Conservation (phyloP, 2,888 invertebrate genomes). For the Hyposoter dolosus region DNA sequence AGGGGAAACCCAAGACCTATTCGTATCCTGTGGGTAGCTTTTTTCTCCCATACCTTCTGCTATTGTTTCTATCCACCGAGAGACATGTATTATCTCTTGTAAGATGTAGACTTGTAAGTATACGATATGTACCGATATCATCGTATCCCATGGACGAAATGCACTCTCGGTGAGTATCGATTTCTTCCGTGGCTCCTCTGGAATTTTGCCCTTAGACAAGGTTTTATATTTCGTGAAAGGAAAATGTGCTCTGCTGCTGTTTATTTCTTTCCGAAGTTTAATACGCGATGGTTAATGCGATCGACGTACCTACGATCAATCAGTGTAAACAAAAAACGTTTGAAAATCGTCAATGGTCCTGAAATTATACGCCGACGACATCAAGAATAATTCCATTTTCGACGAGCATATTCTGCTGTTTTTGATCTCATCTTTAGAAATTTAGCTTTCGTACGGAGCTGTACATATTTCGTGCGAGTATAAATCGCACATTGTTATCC, state of each 20-base stretch:
- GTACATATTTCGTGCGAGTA: not conserved
- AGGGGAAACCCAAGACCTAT: constrained; percentile 56
- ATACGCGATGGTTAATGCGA: not conserved
- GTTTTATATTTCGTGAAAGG: constrained; percentile 42
- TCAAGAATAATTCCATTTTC: not conserved
- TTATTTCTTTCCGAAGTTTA: not conserved
- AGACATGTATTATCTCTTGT: constrained; percentile 14
- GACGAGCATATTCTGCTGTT: not conserved
- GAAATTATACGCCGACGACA: not conserved
- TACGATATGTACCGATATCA: constrained; percentile 35
- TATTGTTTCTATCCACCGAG: constrained; percentile 26
- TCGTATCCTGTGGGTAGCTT: constrained; percentile 8
- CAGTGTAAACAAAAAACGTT: not conserved
- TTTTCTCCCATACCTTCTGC: constrained; percentile 8
- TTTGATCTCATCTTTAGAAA: not conserved
- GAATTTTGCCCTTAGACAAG: constrained; percentile 16
- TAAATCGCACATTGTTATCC: not conserved
- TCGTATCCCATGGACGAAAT: constrained; percentile 16
- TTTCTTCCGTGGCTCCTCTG: constrained; percentile 30
- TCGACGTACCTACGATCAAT: not conserved
- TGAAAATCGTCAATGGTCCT: not conserved
- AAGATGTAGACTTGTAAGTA: constrained; percentile 27
- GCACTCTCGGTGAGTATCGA: constrained; percentile 53
- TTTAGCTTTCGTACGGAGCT: not conserved
- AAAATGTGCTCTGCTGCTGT: not conserved